Base-by-base conservation (phyloP, 2,888 invertebrate species). In the Sesia apiformis region DNA sequence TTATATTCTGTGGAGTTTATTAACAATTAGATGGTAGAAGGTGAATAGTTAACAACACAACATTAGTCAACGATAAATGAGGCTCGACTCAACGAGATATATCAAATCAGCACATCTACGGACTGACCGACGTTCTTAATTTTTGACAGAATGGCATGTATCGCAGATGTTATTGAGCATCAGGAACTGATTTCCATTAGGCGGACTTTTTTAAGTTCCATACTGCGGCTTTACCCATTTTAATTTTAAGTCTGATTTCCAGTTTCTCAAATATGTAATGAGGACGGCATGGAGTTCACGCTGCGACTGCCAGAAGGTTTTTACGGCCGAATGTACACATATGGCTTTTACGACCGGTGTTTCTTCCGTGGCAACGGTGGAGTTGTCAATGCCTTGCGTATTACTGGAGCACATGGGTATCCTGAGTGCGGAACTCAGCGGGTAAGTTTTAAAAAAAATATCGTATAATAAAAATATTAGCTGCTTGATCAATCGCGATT, bases 251-350 rank as follows among this genome's bases (percentile, higher is more conserved):
- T 49, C 63, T 54, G 57, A 61, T 59, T 70, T 77, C 66, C 69
- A 97, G 97, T 97, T 54, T 95, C 95, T 53, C 97, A 97, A 91
- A 94, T 95, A 1, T 97, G 97, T 79, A 96, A 95, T 69, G 96
- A 97, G 84, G 97, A 97, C 74, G 97, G 97, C 1, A 97, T 97
- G 97, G 97, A 97, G 76, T 97, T 97, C 73, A 96, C 96, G 0
- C 88, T 97, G 53, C 91, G 95, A 58, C 95, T 97, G 0, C 96
- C 96, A 0, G 97, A 97, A 90, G 95, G 95, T 5, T 97, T 97
- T 78, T 93, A 94, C 63, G 97, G 97, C 3, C 90, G 97, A 53
- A 97, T 97, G 78, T 97, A 97, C 78, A 96, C 97, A 0, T 96
- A 97, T 69, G 97, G 97, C 3, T 97, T 94, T 80, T 97, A 97